Base-by-base conservation (phyloP, 2,888 invertebrate species). In the Netelia fuscicornis region DNA sequence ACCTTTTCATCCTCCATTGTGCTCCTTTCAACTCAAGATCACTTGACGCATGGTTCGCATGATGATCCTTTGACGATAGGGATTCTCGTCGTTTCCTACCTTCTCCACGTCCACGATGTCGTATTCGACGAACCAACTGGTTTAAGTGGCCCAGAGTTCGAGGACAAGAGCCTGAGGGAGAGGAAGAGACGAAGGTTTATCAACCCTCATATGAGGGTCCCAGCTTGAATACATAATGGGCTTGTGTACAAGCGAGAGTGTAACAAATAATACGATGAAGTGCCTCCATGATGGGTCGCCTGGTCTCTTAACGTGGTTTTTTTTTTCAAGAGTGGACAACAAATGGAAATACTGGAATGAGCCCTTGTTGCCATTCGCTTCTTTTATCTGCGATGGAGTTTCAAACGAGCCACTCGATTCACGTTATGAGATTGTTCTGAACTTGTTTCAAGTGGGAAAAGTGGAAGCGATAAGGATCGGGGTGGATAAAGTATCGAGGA, bases 11-110 rank as follows among this genome's bases (percentile, higher is more conserved):
- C 23, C 60, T 30, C 58, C 68, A 78, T 78, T 78, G 78, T 78
- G 23, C 74, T 20, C 13, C 77, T 77, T 77, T 76, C 79, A 71
- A 67, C 82, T 81, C 58, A 75, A 56, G 77, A 81, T 54, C 76
- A 54, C 67, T 76, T 60, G 42, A 75, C 70, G 81, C 70, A 54
- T 68, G 75, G 76, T 72, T 25, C 62, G 72, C 42, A n/a, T 13
- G 25, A 56, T 52, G 67, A 75, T 81, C 81, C 81, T 84, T 84
- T 84, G 81, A 81, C 77, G 54, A 65, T 67, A 72, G 74, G 77
- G 72, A 72, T 76, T 13, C 54, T 37, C 62, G 25, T 60, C 74
- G 30, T 56, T 70, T 58, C 65, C 44, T 11, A 30, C n/a, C 72
- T 44, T 44, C 42, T 65, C 44, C 56, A 65, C 65, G 54, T 64